Evolutionary conservation across 2,113 vertebrate genomes (phyloP), one percentile per base, ranked within the genome.

Genomic region (Acrocephalus kingi): DNA sequence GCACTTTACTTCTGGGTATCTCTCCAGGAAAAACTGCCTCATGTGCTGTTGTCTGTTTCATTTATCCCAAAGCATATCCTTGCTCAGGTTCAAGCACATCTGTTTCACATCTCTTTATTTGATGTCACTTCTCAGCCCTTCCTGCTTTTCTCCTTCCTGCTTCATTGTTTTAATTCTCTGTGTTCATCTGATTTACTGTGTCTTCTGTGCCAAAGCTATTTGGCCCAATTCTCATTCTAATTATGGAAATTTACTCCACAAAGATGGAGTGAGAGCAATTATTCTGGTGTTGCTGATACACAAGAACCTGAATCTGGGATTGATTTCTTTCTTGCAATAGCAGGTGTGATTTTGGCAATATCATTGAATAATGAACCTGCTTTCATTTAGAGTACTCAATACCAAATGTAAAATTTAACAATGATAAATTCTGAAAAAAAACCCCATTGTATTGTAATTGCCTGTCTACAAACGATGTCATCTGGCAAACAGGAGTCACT

Each of bases 71-170:
- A 94, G 18, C 39, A 46, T 18, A 59, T 63, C 35, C 52, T 81
- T 4, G 1, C 31, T 30, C 45, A 77, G 46, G 58, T 71, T 95
- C 0, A 1, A 87, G 51, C 8, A 52, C 45, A 86, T 69, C 59
- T 95, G 63, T 93, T 92, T 93, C 63, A 83, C 21, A 80, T 74
- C 75, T 89, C 37, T 48, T 74, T 93, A 92, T 90, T 37, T 93
- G 31, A 67, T 88, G 48, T 51, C 25, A 45, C 33, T 80, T 72
- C 30, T 72, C 48, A 81, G 15, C 76, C 27, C 54, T 83, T 87
- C n/a, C 43, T 31, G 28, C 55, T 86, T 85, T 88, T 85, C 33
- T 90, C 9, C 48, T 77, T 86, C 89, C 39, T 63, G 21, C 48
- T 81, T 22, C 10, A 1, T 48, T 86, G 9, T 63, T 93, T 63